phyloP scores from a whole-genome alignment of 92 coral and sea anemone species.

The Chrysogorgia sp. region DNA sequence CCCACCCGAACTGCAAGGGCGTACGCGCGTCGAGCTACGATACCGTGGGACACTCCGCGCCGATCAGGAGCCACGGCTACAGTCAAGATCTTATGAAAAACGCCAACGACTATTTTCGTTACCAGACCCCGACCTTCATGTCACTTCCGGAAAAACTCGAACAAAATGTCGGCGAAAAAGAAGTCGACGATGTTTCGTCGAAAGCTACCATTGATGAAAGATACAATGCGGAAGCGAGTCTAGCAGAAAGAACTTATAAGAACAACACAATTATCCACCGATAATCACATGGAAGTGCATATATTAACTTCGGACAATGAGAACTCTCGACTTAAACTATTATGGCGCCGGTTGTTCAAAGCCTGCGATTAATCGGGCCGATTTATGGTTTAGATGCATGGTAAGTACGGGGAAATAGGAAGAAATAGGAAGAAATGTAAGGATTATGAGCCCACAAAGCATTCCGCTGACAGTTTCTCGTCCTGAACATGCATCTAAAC shows the following conservation, averaged over 20 bases:
- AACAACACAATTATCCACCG: no score
- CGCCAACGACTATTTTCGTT: neutral
- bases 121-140: conserved; percentile 18
- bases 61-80: neutral
- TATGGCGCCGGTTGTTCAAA: neutral
- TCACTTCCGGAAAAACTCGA: conserved; percentile 19
- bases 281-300: neutral
- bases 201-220: neutral
- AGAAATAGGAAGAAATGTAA: no score
- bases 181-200: neutral
- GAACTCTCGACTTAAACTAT: neutral
- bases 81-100: conserved; percentile 3
- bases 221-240: conserved; percentile 4
- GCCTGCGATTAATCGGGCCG: no score
- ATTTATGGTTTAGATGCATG: no score
- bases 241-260: neutral
- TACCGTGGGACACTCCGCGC: neutral
- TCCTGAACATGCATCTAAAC: no score
- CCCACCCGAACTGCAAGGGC: conserved; percentile 25
- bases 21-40: neutral
- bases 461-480: no score
- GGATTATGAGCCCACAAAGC: no score
- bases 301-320: neutral
- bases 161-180: neutral
- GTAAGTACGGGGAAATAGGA: no score